Evolutionary conservation across 64 coral and sea anemone genomes (phyloP).

Genomic region (Pocillopora verrucosa): DNA sequence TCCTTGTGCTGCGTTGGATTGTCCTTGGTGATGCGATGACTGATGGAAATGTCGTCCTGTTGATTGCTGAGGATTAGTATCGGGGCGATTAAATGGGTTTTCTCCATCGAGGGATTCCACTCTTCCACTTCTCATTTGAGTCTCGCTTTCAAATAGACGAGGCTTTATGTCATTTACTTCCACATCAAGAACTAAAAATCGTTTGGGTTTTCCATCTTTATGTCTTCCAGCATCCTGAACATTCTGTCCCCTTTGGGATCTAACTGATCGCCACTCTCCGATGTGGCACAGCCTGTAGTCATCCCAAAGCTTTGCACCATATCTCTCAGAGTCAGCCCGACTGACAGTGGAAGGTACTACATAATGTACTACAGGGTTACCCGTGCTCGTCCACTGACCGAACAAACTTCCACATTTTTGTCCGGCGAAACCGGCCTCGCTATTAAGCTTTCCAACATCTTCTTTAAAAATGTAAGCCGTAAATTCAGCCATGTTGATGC

Average conservation of each 20-base stretch:
- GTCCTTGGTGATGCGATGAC: not conserved
- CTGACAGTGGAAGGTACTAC: not conserved
- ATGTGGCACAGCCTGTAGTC: not conserved
- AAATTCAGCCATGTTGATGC: not conserved
- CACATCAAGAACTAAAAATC: constrained; percentile 27
- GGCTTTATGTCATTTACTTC: not conserved
- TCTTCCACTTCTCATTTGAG: not conserved
- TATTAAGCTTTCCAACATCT: not conserved
- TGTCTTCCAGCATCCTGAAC: no score
- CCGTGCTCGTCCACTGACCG: constrained; percentile 29
- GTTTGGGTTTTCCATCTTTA: not conserved
- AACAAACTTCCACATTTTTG: not conserved
- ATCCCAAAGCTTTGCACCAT: not conserved
- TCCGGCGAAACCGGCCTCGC: not conserved
- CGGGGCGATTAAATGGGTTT: not conserved
- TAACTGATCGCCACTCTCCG: not conserved
- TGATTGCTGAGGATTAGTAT: not conserved
- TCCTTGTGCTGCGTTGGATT: not conserved
- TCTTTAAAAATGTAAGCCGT: constrained; percentile 22
- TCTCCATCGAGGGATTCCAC: not conserved
- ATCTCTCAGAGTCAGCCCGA: not conserved
- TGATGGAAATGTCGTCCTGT: not conserved
- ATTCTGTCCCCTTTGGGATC: no score
- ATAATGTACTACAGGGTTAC: constrained; percentile 35
- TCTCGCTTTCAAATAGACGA: not conserved